Evolutionary conservation across 2,888 invertebrate genomes (phyloP).

Genomic region (Cremastinae sp.): DNA sequence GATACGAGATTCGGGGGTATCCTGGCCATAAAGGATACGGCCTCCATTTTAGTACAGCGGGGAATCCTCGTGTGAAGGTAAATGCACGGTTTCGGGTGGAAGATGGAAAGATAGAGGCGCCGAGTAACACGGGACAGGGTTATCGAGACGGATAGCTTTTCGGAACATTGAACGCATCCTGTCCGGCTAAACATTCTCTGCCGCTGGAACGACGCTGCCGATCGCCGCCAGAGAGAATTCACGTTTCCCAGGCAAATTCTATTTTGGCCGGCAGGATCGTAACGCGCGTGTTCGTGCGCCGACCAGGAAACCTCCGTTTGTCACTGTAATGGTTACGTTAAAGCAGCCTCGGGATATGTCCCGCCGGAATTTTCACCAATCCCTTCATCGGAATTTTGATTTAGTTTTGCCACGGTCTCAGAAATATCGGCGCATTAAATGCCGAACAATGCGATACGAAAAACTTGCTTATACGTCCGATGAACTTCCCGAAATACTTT

Average conservation of each 20-base stretch:
- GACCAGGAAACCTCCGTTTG: conserved; percentile 24
- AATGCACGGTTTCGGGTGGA: conserved; percentile 32
- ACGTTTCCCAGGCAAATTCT: conserved; percentile 53
- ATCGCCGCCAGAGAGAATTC: conserved; percentile 50
- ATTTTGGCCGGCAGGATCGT: conserved; percentile 40
- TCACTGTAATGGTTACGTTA: conserved; percentile 32
- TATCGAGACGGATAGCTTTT: conserved; percentile 76
- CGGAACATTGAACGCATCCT: conserved; percentile 76
- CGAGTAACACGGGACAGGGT: conserved; percentile 57
- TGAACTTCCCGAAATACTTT: no score
- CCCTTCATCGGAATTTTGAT: conserved; percentile 9
- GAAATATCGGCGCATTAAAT: no score
- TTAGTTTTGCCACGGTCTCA: conserved; percentile 15
- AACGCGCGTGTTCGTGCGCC: conserved; percentile 7
- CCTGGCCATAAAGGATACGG: conserved; percentile 29
- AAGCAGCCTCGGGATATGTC: conserved; percentile 25
- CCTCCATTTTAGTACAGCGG: conserved; percentile 58
- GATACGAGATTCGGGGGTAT: conserved; percentile 35
- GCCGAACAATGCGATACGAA: no score
- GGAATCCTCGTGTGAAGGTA: conserved; percentile 41
- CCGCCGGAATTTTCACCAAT: conserved; percentile 26
- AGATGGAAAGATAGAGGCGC: conserved; percentile 14
- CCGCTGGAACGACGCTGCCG: conserved; percentile 63
- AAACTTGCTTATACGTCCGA: no score
- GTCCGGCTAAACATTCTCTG: conserved; percentile 74